These are phyloP conservation scores for Coreius guichenoti DNA, from an alignment of 2,797 vertebrate species.

Conservation along the genomic window DNA sequence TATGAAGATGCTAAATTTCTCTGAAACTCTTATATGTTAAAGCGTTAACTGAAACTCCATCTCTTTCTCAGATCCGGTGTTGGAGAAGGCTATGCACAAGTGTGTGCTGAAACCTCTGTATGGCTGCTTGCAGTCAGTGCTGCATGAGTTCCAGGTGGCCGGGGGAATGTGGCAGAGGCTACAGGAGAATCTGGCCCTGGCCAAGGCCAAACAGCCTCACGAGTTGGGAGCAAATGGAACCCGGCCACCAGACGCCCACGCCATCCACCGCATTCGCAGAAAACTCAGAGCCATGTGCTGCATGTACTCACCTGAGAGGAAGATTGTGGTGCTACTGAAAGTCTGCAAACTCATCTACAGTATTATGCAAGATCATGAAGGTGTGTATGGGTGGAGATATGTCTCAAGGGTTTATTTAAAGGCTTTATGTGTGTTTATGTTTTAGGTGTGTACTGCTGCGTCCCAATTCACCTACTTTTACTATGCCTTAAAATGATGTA, in stretches of 20 bases:
- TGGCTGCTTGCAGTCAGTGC: conserved; percentile 79
- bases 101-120: conserved; percentile 91
- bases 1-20: not conserved
- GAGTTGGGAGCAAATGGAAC: conserved; percentile 87
- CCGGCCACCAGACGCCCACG: conserved; percentile 81
- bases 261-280: conserved; percentile 88
- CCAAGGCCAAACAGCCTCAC: conserved; percentile 83
- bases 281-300: conserved; percentile 90
- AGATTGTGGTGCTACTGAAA: conserved; percentile 75
- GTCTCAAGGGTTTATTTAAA: conserved; percentile 6
- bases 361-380: conserved; percentile 50
- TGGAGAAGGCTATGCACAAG: conserved; percentile 95
- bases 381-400: conserved; percentile 46
- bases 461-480: not conserved
- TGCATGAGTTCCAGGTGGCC: conserved; percentile 82
- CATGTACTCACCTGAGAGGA: conserved; percentile 92
- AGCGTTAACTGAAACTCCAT: not conserved
- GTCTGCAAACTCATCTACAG: conserved; percentile 56
- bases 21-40: not conserved
- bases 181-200: conserved; percentile 86
- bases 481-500: not conserved
- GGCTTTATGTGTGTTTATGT: conserved; percentile 1
- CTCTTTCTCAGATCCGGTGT: conserved; percentile 80
- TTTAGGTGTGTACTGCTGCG: not conserved
- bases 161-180: conserved; percentile 86